Conservation (phyloP, 1,140 invertebrate species). For the Eriocheir sinensis region DNA sequence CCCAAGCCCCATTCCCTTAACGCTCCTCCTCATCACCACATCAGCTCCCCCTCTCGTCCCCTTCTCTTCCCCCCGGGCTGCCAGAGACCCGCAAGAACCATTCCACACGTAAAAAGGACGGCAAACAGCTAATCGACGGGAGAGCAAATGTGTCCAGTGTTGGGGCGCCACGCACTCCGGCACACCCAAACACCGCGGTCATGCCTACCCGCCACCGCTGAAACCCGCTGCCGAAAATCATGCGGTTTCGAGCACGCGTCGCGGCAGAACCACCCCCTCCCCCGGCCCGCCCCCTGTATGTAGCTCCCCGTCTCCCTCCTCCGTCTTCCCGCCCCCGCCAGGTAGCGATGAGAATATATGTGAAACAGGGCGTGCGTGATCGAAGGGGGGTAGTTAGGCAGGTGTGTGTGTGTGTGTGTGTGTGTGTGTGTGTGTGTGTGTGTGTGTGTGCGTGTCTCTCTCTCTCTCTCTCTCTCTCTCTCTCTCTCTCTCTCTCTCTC, state of each 20-base stretch:
- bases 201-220: neutral
- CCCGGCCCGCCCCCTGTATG: neutral
- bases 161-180: neutral
- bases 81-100: slow-evolving; percentile 9
- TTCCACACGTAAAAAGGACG: slow-evolving; percentile 44
- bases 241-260: slow-evolving; percentile 18
- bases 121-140: slow-evolving; percentile 52
- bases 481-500: neutral
- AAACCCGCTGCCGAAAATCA: slow-evolving; percentile 29
- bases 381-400: slow-evolving; percentile 29
- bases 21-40: neutral
- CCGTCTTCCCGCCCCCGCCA: neutral
- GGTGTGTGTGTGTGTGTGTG: slow-evolving; percentile 44
- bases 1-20: neutral
- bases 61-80: neutral
- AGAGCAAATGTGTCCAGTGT: slow-evolving; percentile 46
- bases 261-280: neutral
- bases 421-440: slow-evolving; percentile 54
- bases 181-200: slow-evolving; percentile 55
- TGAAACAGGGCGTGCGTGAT: slow-evolving; percentile 8
- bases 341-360: neutral
- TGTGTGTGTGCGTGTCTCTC: neutral
- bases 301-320: neutral
- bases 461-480: neutral
- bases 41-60: neutral